A percentile compares a stretch with the other conserved stretches of the same genome.
phyloP scores from a whole-genome alignment of 1,140 invertebrate species.

The Leucophenga varia region DNA sequence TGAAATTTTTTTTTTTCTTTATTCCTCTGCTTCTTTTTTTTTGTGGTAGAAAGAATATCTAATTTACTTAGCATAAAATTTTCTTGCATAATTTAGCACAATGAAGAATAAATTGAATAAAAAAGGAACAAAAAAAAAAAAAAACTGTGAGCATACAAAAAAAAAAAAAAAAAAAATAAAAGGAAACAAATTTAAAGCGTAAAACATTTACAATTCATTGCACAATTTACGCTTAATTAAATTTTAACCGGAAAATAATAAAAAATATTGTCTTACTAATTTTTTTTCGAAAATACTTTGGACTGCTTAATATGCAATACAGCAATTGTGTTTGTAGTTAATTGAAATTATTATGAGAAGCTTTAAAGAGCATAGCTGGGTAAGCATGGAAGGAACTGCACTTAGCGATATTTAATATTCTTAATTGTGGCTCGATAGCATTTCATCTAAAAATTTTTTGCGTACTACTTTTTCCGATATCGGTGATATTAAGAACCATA shows the following conservation, averaged over 20 bases:
- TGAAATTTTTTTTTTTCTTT: constrained; percentile 18
- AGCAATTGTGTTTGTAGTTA: too few species aligned
- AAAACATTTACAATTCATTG: constrained; percentile 49
- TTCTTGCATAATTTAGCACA: constrained; percentile 34
- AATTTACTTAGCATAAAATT: constrained; percentile 1
- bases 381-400: too few species aligned
- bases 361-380: too few species aligned
- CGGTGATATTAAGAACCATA: too few species aligned
- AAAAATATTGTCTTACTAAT: too few species aligned
- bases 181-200: constrained; percentile 24
- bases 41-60: constrained; percentile 6
- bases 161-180: constrained; percentile 1
- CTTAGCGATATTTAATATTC: too few species aligned
- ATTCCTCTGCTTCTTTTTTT: not conserved
- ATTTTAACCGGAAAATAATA: constrained; percentile 36
- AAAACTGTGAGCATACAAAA: not conserved
- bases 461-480: too few species aligned
- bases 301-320: too few species aligned
- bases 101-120: not conserved
- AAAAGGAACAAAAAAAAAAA: not conserved
- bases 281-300: too few species aligned
- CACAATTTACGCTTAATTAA: constrained; percentile 50
- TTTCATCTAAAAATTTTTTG: too few species aligned
- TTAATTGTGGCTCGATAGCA: too few species aligned
- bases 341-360: too few species aligned